Percentiles rank a stretch among this genome's conserved stretches.
Evolutionary conservation across 2,888 invertebrate species (phyloP).

Genomic region (Agonopterix arenella): DNA sequence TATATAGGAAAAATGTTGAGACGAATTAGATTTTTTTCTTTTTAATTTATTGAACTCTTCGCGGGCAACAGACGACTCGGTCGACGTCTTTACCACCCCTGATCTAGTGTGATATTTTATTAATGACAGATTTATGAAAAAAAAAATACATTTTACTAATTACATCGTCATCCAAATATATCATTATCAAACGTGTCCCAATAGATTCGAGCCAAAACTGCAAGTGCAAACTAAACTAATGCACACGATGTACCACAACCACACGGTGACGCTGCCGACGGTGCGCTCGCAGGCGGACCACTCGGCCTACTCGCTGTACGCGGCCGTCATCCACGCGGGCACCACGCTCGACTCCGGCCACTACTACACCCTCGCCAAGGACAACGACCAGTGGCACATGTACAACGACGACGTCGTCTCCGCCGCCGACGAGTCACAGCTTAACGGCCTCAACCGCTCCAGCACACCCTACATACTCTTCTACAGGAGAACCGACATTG

Average conservation of each 20-base stretch:
- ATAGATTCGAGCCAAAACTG: conserved; percentile 55
- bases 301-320: conserved; percentile 82
- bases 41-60: no score
- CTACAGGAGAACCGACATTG: conserved; percentile 75
- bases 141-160: no score
- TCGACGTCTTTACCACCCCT: no score
- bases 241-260: conserved; percentile 80
- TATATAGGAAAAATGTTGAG: no score
- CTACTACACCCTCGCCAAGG: conserved; percentile 89
- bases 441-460: conserved; percentile 80
- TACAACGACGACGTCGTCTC: conserved; percentile 89
- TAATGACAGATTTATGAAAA: no score
- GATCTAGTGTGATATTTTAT: no score
- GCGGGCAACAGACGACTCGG: no score
- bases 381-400: conserved; percentile 83
- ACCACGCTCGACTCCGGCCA: conserved; percentile 90
- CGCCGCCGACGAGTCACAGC: conserved; percentile 74
- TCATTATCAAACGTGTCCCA: background rate
- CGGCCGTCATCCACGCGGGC: conserved; percentile 91
- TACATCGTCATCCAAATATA: background rate
- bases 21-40: no score
- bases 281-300: conserved; percentile 44
- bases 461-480: conserved; percentile 91
- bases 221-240: conserved; percentile 88
- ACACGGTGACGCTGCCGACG: conserved; percentile 67